phyloP scores from a whole-genome alignment of 2,888 invertebrate genomes.

The Alentia gelatinosa region DNA sequence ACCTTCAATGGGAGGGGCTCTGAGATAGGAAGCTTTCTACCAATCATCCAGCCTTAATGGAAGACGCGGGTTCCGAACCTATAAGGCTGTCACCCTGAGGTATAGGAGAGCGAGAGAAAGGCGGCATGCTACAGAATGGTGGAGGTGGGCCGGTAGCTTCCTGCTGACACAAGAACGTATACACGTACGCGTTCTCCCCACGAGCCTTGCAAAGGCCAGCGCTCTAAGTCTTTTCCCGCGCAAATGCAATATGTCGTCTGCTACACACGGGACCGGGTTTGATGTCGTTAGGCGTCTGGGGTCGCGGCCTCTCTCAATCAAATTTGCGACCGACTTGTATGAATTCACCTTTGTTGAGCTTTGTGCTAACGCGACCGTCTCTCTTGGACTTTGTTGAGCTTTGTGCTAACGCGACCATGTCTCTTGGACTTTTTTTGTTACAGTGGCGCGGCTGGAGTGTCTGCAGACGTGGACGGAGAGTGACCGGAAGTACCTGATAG shows the following conservation, averaged over 20 bases:
- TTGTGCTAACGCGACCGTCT: background rate
- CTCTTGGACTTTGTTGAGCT: background rate
- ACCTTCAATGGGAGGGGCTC: background rate
- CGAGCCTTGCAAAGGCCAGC: too few species aligned
- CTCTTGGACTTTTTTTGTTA: background rate
- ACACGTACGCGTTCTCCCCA: background rate
- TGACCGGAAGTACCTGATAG: slow-evolving; percentile 52
- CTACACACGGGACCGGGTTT: background rate
- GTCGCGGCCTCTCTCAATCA: slow-evolving; percentile 26
- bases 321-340: slow-evolving; percentile 5
- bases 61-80: background rate
- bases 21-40: background rate
- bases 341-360: background rate
- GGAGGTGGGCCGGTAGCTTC: background rate
- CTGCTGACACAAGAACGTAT: background rate
- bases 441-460: slow-evolving; percentile 50
- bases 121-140: too few species aligned
- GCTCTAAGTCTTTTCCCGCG: background rate
- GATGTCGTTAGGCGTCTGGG: slow-evolving; percentile 1
- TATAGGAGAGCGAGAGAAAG: too few species aligned
- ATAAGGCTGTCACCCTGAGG: background rate
- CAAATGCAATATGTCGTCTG: slow-evolving; percentile 32
- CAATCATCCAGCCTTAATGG: background rate
- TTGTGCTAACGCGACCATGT: background rate
- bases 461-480: slow-evolving; percentile 53